Conservation (phyloP, 64 coral and sea anemone species). For the Trachythela sp. region DNA sequence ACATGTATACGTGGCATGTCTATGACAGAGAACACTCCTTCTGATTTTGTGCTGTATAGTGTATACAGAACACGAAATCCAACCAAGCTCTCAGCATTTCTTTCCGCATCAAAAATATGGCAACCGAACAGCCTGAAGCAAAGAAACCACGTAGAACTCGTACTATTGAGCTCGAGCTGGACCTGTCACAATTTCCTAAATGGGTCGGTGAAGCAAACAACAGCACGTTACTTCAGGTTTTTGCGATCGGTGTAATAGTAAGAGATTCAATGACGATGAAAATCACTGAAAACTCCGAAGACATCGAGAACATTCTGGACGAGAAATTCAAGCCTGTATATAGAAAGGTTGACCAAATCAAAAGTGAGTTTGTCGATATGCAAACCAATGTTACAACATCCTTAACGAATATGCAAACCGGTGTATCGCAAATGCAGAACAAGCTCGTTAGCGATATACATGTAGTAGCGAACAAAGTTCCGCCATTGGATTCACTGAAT, state of each 20-base stretch:
- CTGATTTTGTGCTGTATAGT: too few species aligned
- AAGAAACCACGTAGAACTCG: neutral
- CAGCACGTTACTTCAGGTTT: neutral
- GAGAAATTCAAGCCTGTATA: slow-evolving; percentile 40
- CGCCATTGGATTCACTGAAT: slow-evolving; percentile 22
- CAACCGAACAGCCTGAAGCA: neutral
- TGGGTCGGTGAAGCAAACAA: slow-evolving; percentile 34
- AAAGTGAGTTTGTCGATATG: neutral
- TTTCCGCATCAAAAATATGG: neutral
- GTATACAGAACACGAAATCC: neutral
- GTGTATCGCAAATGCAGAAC: slow-evolving; percentile 11
- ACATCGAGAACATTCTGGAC: slow-evolving; percentile 27
- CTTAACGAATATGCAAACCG: slow-evolving; percentile 3
- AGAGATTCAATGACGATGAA: slow-evolving; percentile 23
- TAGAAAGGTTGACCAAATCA: slow-evolving; percentile 1
- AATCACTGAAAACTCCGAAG: neutral
- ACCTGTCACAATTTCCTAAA: neutral
- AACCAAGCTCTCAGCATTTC: neutral
- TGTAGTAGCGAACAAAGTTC: slow-evolving; percentile 24
- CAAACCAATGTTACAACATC: neutral
- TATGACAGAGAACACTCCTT: too few species aligned
- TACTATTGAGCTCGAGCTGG: slow-evolving; percentile 13
- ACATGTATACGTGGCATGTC: too few species aligned
- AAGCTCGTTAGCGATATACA: slow-evolving; percentile 10
- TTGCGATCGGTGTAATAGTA: slow-evolving; percentile 32